Conservation (phyloP, 2,113 vertebrate genomes). For the Athene cunicularia region DNA sequence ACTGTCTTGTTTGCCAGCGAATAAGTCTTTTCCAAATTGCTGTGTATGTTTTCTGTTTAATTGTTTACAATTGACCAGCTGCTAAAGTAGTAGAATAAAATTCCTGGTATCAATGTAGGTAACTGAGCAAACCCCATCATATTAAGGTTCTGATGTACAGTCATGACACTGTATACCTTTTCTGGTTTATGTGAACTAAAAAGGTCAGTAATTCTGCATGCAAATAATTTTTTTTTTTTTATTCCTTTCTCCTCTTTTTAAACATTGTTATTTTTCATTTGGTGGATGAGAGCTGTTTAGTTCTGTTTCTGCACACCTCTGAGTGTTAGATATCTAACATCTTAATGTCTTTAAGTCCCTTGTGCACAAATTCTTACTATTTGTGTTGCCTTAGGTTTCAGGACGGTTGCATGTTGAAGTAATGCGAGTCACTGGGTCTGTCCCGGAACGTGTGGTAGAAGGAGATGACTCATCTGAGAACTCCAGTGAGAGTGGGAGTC, state of each 20-base stretch:
- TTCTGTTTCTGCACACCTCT: background rate
- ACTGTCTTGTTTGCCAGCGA: background rate
- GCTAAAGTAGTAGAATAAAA: background rate
- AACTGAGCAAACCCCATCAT: background rate
- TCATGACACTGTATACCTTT: background rate
- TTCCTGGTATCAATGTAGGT: background rate
- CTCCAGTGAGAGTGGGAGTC: constrained; percentile 93
- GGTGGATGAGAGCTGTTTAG: background rate
- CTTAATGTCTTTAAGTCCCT: background rate
- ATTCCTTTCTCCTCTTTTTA: background rate
- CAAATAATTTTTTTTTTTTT: background rate
- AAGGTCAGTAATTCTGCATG: background rate
- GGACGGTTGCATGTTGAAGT: constrained; percentile 94
- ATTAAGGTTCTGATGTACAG: background rate
- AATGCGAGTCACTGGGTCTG: constrained; percentile 86
- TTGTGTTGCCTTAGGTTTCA: constrained; percentile 81
- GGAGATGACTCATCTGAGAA: constrained; percentile 97
- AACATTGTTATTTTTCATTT: background rate
- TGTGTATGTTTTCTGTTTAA: background rate
- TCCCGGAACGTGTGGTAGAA: constrained; percentile 86
- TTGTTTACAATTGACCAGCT: background rate
- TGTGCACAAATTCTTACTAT: background rate
- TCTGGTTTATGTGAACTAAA: background rate
- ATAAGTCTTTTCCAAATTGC: background rate
- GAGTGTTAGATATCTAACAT: background rate